A percentile compares a stretch with the other conserved stretches of the same genome.
Evolutionary conservation across 2,797 vertebrate genomes (phyloP).

Genomic region (Tragelaphus oryx): DNA sequence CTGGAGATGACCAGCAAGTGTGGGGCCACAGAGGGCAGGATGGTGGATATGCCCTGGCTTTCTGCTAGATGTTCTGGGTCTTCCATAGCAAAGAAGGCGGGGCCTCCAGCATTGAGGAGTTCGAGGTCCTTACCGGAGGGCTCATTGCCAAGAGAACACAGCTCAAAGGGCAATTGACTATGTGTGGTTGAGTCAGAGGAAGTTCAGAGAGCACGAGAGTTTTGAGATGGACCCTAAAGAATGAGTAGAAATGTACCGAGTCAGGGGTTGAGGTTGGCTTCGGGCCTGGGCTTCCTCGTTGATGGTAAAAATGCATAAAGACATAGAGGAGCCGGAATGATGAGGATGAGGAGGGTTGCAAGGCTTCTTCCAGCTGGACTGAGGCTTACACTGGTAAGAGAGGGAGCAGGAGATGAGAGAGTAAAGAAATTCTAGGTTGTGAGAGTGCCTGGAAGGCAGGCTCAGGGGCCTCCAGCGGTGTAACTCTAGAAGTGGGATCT

Average conservation of each 20-base stretch:
- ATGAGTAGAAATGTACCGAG: background rate
- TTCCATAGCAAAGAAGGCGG: background rate
- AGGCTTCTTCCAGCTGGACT: background rate
- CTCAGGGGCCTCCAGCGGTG: too few relatives aligned
- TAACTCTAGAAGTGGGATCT: background rate
- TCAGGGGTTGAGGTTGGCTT: background rate
- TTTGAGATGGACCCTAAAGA: background rate
- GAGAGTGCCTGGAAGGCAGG: background rate
- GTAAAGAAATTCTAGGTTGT: too few relatives aligned
- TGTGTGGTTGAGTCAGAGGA: background rate
- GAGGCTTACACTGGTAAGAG: background rate
- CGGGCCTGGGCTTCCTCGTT: background rate
- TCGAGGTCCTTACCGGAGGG: background rate
- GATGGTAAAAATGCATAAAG: background rate
- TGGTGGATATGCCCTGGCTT: background rate
- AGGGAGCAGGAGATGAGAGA: background rate
- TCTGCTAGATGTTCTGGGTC: background rate
- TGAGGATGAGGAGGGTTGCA: fast-evolving
- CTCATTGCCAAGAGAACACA: background rate
- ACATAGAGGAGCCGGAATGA: fast-evolving
- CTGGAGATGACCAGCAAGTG: background rate
- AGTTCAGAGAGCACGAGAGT: background rate
- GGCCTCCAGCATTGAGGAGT: background rate
- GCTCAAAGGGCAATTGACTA: background rate
- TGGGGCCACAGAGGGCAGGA: background rate